Evolutionary conservation across 1,140 invertebrate genomes (phyloP).

Genomic region (Papilio xuthus): DNA sequence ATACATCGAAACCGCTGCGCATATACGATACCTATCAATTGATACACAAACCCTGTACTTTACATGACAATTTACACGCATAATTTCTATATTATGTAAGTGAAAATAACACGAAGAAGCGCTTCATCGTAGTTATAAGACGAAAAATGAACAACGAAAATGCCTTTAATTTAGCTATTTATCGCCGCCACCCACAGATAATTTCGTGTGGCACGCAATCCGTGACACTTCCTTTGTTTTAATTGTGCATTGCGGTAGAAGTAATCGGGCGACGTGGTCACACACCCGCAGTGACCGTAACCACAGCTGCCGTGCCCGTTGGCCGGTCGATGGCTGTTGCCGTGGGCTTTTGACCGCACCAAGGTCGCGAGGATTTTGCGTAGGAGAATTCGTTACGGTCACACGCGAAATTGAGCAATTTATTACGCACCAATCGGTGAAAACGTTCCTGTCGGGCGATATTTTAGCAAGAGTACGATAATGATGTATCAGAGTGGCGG

Average conservation of each 20-base stretch:
- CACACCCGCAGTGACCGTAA: conserved; percentile 55
- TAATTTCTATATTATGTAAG: background rate
- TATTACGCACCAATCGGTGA: conserved; percentile 8
- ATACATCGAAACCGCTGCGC: conserved; percentile 46
- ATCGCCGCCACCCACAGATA: conserved; percentile 52
- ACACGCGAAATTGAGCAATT: conserved; percentile 38
- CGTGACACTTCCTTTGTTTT: conserved; percentile 67
- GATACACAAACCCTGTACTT: conserved; percentile 16
- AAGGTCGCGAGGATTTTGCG: conserved; percentile 66
- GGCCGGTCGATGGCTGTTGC: conserved; percentile 64
- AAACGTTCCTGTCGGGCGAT: conserved; percentile 39
- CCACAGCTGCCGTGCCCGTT: conserved; percentile 55
- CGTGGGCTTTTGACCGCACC: conserved; percentile 65
- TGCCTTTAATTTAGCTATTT: conserved; percentile 34
- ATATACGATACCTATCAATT: conserved; percentile 42
- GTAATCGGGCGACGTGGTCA: conserved; percentile 69
- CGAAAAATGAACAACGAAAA: conserved; percentile 14
- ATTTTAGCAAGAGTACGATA: conserved; percentile 46
- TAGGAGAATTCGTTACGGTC: conserved; percentile 59
- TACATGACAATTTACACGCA: conserved; percentile 10
- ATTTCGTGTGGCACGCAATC: conserved; percentile 69
- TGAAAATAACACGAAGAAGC: conserved; percentile 15
- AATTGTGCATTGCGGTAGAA: conserved; percentile 68
- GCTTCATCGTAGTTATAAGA: background rate
- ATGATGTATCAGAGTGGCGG: conserved; percentile 63